Evolutionary conservation across 1,140 invertebrate genomes (phyloP).

Genomic region (Drosophila funebris): DNA sequence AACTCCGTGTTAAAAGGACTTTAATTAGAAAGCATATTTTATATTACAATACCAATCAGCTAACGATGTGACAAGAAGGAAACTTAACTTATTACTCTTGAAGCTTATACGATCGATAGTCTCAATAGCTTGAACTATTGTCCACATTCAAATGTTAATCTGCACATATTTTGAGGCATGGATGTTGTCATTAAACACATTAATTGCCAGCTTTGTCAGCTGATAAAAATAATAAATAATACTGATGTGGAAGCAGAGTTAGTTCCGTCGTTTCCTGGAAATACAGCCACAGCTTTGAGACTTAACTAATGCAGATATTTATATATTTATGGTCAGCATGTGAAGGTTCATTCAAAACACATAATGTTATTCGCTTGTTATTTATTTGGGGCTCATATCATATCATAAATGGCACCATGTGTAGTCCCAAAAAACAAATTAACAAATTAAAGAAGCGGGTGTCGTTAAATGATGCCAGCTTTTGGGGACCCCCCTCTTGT

Average conservation of each 20-base stretch:
- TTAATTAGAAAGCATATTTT: neutral
- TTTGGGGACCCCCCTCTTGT: neutral
- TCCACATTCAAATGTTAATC: too few relatives aligned
- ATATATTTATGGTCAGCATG: neutral
- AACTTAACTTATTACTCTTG: neutral
- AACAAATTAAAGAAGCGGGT: slow-evolving; percentile 80
- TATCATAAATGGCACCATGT: slow-evolving; percentile 69
- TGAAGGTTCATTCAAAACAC: slow-evolving; percentile 48
- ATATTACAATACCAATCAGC: neutral
- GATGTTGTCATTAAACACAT: neutral
- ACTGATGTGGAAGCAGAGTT: neutral
- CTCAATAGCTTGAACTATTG: too few relatives aligned
- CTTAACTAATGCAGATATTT: neutral
- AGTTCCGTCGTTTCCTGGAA: slow-evolving; percentile 53
- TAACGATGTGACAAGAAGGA: too few relatives aligned
- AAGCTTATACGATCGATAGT: too few relatives aligned
- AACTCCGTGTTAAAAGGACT: neutral
- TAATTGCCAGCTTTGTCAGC: neutral
- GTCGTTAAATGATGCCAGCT: slow-evolving; percentile 61
- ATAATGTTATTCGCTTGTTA: slow-evolving; percentile 61
- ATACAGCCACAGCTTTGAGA: slow-evolving; percentile 3
- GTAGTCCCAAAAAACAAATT: slow-evolving; percentile 71
- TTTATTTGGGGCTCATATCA: slow-evolving; percentile 41
- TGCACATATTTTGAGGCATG: too few relatives aligned
- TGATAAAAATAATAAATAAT: slow-evolving; percentile 12